These are phyloP conservation scores for Molanna angustata DNA, from an alignment of 2,888 invertebrate species.

Conservation along the genomic window DNA sequence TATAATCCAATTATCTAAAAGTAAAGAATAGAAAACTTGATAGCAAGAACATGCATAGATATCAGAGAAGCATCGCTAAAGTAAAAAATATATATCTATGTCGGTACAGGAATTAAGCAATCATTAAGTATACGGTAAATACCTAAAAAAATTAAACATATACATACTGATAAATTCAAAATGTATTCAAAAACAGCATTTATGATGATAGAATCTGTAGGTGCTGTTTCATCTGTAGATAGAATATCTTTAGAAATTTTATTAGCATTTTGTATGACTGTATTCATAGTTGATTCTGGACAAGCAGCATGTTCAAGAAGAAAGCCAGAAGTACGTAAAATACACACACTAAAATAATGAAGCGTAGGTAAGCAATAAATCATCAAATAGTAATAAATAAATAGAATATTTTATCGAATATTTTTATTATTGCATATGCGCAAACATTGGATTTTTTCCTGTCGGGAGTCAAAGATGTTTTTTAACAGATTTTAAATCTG, in stretches of 20 bases:
- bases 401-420: too few species aligned
- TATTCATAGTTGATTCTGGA: not conserved
- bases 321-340: constrained; percentile 20
- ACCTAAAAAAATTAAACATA: not conserved
- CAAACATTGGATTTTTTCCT: too few species aligned
- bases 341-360: constrained; percentile 17
- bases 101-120: not conserved
- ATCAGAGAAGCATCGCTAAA: not conserved
- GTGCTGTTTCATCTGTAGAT: constrained; percentile 14
- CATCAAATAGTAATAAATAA: too few species aligned
- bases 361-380: not conserved
- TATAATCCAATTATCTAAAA: too few species aligned
- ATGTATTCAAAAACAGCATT: constrained; percentile 24
- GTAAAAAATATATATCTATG: not conserved
- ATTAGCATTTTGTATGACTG: constrained; percentile 17
- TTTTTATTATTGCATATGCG: too few species aligned
- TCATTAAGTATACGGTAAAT: too few species aligned
- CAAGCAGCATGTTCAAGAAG: constrained; percentile 20
- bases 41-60: not conserved
- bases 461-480: too few species aligned
- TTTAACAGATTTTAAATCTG: too few species aligned
- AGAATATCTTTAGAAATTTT: constrained; percentile 14
- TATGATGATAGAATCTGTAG: constrained; percentile 7
- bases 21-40: too few species aligned
- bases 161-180: constrained; percentile 24